phyloP scores from a whole-genome alignment of 2,797 vertebrate genomes.

The Rallus crepitans region DNA sequence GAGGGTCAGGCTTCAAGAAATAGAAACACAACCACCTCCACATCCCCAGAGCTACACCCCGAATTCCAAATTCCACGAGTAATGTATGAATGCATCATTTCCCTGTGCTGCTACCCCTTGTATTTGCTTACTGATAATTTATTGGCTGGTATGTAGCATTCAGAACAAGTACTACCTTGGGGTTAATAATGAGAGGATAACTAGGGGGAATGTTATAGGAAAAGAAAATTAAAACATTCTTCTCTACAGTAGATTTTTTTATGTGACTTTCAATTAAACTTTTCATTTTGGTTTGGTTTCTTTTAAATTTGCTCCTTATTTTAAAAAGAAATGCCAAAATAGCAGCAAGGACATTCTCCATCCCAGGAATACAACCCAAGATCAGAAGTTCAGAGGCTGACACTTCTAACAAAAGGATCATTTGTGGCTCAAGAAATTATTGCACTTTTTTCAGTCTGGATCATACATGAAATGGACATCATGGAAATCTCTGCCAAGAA shows the following conservation, averaged over 20 bases:
- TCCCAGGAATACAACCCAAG: not conserved
- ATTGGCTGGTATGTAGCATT: not conserved
- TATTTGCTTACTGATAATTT: not conserved
- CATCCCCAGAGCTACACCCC: not conserved
- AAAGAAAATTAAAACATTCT: not conserved
- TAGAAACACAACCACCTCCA: not conserved
- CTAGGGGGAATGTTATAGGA: not conserved
- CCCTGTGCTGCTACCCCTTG: not conserved
- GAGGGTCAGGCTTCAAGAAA: not conserved
- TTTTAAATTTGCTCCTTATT: not conserved
- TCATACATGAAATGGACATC: not conserved
- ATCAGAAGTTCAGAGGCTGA: not conserved
- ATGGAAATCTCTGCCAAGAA: not conserved
- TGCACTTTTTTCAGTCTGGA: not conserved
- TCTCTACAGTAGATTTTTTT: not conserved
- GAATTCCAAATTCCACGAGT: not conserved
- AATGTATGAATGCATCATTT: not conserved
- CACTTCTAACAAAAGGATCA: not conserved
- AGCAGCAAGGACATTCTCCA: not conserved
- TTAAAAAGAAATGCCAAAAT: not conserved
- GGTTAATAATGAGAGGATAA: not conserved
- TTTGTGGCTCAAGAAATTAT: not conserved
- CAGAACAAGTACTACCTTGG: not conserved
- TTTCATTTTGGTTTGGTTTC: not conserved
- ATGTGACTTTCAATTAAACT: not conserved